These are phyloP conservation scores for Phyto melanocephala DNA, from an alignment of 2,888 invertebrate species.

Conservation along the genomic window DNA sequence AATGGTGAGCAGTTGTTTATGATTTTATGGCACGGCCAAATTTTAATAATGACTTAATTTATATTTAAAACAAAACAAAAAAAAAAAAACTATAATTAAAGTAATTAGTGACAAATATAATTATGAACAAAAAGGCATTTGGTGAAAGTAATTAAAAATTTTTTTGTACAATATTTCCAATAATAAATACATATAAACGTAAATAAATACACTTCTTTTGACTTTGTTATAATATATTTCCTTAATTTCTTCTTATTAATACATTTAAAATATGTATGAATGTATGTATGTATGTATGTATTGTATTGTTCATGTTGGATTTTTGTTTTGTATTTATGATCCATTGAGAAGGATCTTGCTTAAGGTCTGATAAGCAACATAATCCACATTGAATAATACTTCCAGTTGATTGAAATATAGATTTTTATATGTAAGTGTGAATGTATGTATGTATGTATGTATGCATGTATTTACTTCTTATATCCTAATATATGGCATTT, in stretches of 20 bases:
- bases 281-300: background rate
- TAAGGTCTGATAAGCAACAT: slow-evolving; percentile 13
- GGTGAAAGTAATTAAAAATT: slow-evolving; percentile 17
- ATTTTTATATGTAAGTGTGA: too few relatives aligned
- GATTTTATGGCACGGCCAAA: background rate
- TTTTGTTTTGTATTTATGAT: background rate
- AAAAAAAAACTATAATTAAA: too few relatives aligned
- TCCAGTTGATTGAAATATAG: too few relatives aligned
- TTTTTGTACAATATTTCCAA: slow-evolving; percentile 27
- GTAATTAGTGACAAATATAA: too few relatives aligned
- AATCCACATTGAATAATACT: slow-evolving; percentile 13
- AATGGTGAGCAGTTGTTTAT: background rate
- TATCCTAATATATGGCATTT: background rate
- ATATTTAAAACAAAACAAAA: background rate
- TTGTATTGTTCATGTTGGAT: too few relatives aligned
- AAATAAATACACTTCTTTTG: background rate
- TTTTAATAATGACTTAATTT: background rate
- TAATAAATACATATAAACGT: slow-evolving; percentile 5
- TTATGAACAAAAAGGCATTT: slow-evolving; percentile 32
- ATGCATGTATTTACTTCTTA: background rate
- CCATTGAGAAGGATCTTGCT: background rate
- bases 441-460: too few relatives aligned
- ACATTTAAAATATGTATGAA: background rate
- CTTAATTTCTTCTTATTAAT: background rate
- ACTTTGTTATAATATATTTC: too few relatives aligned